A percentile compares a stretch with the other conserved stretches of the same genome.
phyloP scores from a whole-genome alignment of 2,888 invertebrate genomes.

The Lasius fuliginosus region DNA sequence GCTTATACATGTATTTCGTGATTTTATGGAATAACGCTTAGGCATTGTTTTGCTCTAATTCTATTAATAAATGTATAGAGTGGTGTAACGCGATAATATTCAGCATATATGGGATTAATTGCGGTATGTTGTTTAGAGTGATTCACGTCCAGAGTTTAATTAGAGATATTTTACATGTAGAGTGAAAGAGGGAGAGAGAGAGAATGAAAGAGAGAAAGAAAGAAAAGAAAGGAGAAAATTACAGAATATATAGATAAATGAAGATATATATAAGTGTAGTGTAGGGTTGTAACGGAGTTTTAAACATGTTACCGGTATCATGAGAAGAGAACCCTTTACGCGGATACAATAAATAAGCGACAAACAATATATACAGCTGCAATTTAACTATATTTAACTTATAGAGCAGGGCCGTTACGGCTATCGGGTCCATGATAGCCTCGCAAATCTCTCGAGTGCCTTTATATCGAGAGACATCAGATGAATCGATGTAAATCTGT shows the following conservation, averaged over 20 bases:
- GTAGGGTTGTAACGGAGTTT: slow-evolving; percentile 63
- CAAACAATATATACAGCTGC: slow-evolving; percentile 45
- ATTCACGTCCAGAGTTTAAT: slow-evolving; percentile 77
- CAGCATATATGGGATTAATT: slow-evolving; percentile 65
- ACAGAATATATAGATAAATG: slow-evolving; percentile 51
- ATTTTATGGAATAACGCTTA: slow-evolving; percentile 77
- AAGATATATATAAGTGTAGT: slow-evolving; percentile 58
- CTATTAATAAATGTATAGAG: slow-evolving; percentile 66
- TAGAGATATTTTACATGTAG: slow-evolving; percentile 75
- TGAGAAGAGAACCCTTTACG: slow-evolving; percentile 57
- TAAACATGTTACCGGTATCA: slow-evolving; percentile 70
- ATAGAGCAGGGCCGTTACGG: slow-evolving; percentile 62
- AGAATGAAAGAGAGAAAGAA: slow-evolving; percentile 17
- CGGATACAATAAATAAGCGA: slow-evolving; percentile 60
- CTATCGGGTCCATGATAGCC: slow-evolving; percentile 63
- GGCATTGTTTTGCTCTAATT: slow-evolving; percentile 77
- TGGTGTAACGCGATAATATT: slow-evolving; percentile 63
- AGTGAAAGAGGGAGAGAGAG: slow-evolving; percentile 34
- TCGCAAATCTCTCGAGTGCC: slow-evolving; percentile 67
- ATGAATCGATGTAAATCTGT: slow-evolving; percentile 52
- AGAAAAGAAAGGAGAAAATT: slow-evolving; percentile 24
- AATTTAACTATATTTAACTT: slow-evolving; percentile 58
- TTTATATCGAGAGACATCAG: slow-evolving; percentile 62
- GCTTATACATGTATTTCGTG: slow-evolving; percentile 62
- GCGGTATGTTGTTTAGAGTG: slow-evolving; percentile 74